Conservation (phyloP, 1,140 invertebrate genomes). For the Popillia japonica region DNA sequence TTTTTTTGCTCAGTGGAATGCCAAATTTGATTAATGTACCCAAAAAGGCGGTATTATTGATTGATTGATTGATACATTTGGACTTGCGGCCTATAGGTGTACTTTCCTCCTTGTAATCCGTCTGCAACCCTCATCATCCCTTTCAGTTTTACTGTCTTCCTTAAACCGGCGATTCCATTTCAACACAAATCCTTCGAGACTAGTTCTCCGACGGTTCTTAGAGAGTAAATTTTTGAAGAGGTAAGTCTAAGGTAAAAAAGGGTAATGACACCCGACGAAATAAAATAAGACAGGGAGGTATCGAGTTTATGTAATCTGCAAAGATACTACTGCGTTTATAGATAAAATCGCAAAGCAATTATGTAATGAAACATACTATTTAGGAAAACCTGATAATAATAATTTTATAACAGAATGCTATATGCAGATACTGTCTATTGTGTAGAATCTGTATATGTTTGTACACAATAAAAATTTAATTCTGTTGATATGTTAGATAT, state of each 20-base stretch:
- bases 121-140: constrained; percentile 30
- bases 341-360: too few relatives aligned
- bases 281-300: too few relatives aligned
- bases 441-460: too few relatives aligned
- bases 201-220: constrained; percentile 21
- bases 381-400: too few relatives aligned
- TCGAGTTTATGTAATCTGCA: too few relatives aligned
- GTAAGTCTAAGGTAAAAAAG: neutral
- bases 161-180: constrained; percentile 25
- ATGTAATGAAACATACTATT: too few relatives aligned
- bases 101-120: constrained; percentile 4
- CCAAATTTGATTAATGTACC: constrained; percentile 33
- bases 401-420: too few relatives aligned
- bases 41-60: constrained; percentile 28
- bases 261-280: too few relatives aligned
- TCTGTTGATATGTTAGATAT: too few relatives aligned
- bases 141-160: constrained; percentile 20
- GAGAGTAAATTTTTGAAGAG: constrained; percentile 14
- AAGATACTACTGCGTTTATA: too few relatives aligned
- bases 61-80: constrained; percentile 33
- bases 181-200: constrained; percentile 16
- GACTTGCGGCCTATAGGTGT: constrained; percentile 32
- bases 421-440: too few relatives aligned
- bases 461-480: too few relatives aligned
- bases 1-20: constrained; percentile 6